These are phyloP conservation scores for Xanthorhoe spadicearia DNA, from an alignment of 2,888 invertebrate species.

Conservation along the genomic window DNA sequence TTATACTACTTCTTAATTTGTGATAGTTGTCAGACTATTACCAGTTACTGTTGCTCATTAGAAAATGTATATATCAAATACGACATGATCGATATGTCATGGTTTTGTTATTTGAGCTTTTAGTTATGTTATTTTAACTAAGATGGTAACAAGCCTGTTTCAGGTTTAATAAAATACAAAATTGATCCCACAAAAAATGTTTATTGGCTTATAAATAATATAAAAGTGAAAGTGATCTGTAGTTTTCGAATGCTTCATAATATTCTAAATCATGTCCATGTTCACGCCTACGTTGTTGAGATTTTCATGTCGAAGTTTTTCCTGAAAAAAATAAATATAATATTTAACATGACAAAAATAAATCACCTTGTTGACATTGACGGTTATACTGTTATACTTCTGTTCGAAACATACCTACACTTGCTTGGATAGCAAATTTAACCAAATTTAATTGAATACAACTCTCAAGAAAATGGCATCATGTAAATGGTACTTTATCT, in stretches of 20 bases:
- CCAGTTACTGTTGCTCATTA: too few relatives aligned
- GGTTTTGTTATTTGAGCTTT: too few relatives aligned
- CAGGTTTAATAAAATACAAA: conserved; percentile 27
- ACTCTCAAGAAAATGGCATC: too few relatives aligned
- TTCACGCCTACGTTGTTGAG: conserved; percentile 45
- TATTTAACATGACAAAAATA: not conserved
- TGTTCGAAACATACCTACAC: too few relatives aligned
- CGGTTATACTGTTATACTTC: too few relatives aligned
- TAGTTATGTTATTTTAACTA: too few relatives aligned
- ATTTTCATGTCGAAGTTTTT: conserved; percentile 33
- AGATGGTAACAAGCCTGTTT: too few relatives aligned
- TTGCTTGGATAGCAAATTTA: too few relatives aligned
- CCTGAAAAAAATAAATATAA: conserved; percentile 16
- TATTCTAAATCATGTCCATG: conserved; percentile 43
- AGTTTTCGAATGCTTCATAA: conserved; percentile 52
- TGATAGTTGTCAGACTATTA: conserved; percentile 5
- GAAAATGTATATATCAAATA: too few relatives aligned
- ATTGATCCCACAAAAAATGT: conserved; percentile 52
- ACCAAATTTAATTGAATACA: too few relatives aligned
- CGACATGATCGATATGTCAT: too few relatives aligned
- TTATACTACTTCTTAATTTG: not conserved
- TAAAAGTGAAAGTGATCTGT: conserved; percentile 53
- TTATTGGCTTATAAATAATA: conserved; percentile 48
- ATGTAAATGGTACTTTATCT: not conserved
- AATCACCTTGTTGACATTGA: too few relatives aligned